phyloP scores from a whole-genome alignment of 2,888 invertebrate genomes.

The Erebia aethiops region DNA sequence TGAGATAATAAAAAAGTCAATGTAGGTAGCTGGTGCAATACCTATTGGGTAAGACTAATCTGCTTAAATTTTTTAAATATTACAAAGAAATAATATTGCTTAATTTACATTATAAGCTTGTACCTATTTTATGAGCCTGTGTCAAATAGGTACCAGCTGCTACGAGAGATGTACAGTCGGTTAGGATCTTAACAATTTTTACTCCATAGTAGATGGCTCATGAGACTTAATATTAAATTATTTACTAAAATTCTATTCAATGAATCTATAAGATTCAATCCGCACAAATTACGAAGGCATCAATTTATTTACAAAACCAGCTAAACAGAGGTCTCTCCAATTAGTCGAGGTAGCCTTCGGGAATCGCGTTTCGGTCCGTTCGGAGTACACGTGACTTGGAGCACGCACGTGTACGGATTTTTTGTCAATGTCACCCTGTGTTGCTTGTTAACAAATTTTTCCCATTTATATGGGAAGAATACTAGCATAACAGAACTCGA shows the following conservation, averaged over 20 bases:
- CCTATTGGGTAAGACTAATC: background rate
- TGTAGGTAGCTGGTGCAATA: no score
- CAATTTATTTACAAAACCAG: background rate
- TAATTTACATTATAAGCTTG: no score
- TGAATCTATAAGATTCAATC: background rate
- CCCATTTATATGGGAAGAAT: background rate
- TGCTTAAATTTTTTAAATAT: no score
- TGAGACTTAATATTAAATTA: no score
- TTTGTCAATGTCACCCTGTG: slow-evolving; percentile 19
- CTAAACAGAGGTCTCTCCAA: background rate
- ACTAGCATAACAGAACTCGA: background rate
- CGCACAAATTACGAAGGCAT: background rate
- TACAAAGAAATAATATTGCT: no score
- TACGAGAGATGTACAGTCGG: no score
- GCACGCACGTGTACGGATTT: slow-evolving; percentile 53
- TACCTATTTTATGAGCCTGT: no score
- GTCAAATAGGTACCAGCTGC: no score
- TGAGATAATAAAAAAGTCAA: no score
- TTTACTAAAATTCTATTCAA: no score
- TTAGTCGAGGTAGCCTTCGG: slow-evolving; percentile 31
- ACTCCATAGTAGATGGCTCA: no score
- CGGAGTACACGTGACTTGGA: slow-evolving; percentile 55
- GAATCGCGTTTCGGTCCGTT: slow-evolving; percentile 54
- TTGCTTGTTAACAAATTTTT: background rate
- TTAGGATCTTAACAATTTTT: no score